phyloP scores from a whole-genome alignment of 2,888 invertebrate genomes.

The Ryuthela nishihirai region DNA sequence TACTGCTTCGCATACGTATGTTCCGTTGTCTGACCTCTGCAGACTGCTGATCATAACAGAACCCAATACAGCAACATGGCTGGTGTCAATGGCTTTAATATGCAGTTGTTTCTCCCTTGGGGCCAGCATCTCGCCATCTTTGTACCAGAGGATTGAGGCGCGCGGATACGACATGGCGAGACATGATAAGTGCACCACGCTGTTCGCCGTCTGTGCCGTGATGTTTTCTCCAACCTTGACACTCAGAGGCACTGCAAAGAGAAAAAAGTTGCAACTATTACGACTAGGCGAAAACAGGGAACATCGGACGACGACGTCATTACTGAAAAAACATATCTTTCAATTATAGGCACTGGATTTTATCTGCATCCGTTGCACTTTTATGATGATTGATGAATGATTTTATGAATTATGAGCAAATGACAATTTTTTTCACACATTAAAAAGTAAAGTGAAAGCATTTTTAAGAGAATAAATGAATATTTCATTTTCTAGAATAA shows the following conservation, averaged over 20 bases:
- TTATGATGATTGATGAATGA: no score
- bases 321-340: no score
- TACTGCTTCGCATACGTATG: slow-evolving; percentile 26
- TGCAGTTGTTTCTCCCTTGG: not conserved
- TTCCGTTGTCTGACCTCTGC: slow-evolving; percentile 31
- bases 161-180: slow-evolving; percentile 33
- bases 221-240: slow-evolving; percentile 19
- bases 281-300: no score
- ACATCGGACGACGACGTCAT: no score
- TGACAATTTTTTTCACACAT: no score
- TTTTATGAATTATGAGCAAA: no score
- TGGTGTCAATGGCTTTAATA: slow-evolving; percentile 5
- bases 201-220: slow-evolving; percentile 9
- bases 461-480: no score
- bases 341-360: no score
- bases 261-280: no score
- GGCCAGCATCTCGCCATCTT: slow-evolving; percentile 3
- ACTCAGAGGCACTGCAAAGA: slow-evolving; percentile 24
- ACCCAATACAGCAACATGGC: slow-evolving; percentile 31
- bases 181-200: slow-evolving; percentile 29
- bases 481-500: no score
- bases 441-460: no score
- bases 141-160: slow-evolving; percentile 22
- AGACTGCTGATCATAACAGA: slow-evolving; percentile 23
- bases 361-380: no score